Evolutionary conservation across 2,888 invertebrate species (phyloP), one percentile per base, ranked within the genome.

Genomic region (Serrognathus titanus): DNA sequence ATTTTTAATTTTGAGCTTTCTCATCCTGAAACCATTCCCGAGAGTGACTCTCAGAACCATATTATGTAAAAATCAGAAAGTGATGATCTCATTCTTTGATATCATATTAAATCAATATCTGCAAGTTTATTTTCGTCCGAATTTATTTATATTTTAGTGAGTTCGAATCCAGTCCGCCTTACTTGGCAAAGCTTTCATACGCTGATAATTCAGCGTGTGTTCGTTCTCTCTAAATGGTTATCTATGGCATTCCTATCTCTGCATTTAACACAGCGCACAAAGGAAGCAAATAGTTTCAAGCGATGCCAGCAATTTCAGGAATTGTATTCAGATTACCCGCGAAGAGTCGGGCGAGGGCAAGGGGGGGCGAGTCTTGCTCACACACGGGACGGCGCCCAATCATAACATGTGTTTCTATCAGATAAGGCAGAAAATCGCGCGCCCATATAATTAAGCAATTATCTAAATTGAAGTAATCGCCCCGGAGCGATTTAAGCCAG

Each of bases 151-250:
- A 4, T 40, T 40, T 12, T 40, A 12, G 11, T n/a, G n/a, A n/a
- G n/a, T 11, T 12, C 40, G 24, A 31, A 40, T 40, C 12, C 11
- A 9, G 12, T 40, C 40, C 12, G 11, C 40, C 40, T 11, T 40
- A 40, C 40, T 40, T 40, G 40, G 40, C 40, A 5, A 12, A 40
- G 48, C 48, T 48, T 48, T 51, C 41, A 40, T 40, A 40, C 40
- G 11, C 12, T 40, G 41, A 43, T 43, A 51, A 51, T 51, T 40
- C 45, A 46, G 37, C 53, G 16, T 53, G 48, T 48, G 48, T 47
- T 53, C 24, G 24, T 53, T 39, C 48, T 47, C 53, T 48, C 39
- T 53, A 53, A 53, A 53, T 53, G 53, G 53, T 53, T 48, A 53
- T 53, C 53, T 48, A 48, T 53, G 40, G 53, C 53, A 53, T 53